Percentiles rank a stretch among this genome's conserved stretches.
phyloP scores from a whole-genome alignment of 2,797 vertebrate species.

The Stomatorhinus walkeri region DNA sequence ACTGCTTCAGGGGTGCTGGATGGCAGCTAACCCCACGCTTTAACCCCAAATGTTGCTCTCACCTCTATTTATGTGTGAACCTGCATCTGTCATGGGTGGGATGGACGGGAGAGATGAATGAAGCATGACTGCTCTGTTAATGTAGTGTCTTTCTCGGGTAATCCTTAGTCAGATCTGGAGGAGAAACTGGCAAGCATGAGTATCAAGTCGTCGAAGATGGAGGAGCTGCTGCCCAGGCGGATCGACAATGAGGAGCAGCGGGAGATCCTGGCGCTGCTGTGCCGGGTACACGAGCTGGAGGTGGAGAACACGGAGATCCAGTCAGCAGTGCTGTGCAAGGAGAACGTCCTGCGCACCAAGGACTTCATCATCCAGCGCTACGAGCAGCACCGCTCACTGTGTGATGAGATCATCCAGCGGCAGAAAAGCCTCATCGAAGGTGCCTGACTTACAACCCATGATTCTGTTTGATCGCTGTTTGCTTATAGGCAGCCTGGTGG shows the following conservation, averaged over 20 bases:
- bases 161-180: conserved; percentile 46
- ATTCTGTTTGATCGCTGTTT: neutral
- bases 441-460: conserved; percentile 20
- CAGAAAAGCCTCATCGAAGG: conserved; percentile 47
- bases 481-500: neutral
- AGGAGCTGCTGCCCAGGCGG: conserved; percentile 45
- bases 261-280: conserved; percentile 52
- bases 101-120: neutral
- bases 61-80: neutral
- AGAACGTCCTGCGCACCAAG: conserved; percentile 47
- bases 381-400: conserved; percentile 45
- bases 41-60: neutral
- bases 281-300: conserved; percentile 51
- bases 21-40: neutral
- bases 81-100: neutral
- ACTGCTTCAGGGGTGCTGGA: neutral
- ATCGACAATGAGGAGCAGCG: conserved; percentile 45
- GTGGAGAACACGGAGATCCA: conserved; percentile 49
- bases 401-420: conserved; percentile 44
- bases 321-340: conserved; percentile 31
- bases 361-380: conserved; percentile 49
- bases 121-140: neutral
- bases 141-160: neutral
- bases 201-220: conserved; percentile 48
- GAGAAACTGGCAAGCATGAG: conserved; percentile 41